Base-by-base conservation (phyloP, 2,888 invertebrate genomes). In the Drosophila rellima region DNA sequence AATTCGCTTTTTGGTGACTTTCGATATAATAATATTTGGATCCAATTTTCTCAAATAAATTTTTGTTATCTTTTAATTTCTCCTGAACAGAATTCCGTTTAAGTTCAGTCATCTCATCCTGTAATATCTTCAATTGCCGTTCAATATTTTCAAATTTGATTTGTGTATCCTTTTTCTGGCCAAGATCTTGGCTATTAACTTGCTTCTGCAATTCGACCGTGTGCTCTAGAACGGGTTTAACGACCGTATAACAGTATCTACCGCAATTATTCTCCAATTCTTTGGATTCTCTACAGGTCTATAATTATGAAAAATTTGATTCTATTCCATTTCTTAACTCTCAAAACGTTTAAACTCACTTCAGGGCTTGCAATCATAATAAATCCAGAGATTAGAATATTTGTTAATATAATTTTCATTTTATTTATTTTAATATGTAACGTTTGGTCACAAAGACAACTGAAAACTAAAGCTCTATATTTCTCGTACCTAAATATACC, bases 191-290 rank as follows among this genome's bases (percentile, higher is more conserved):
- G 4, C 6, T 4, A 35, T 33, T 44, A 0, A 54, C 10, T 29
- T 54, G 33, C 8, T 45, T 54, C 37, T 61, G 61, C 6, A 54
- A 26, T 11, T 7, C 15, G 10, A 15, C 35, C 2, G 37, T 44
- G 18, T 54, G 33, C 2, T 54, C 55, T 20, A 61, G 1, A 5
- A 61, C 8, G 3, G 37, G 54, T 10, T 55, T 61, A 6, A 61
- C 55, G 2, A 44, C 11, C 1, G 20, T 45, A 2, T 26, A 61
- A 17, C 61, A 65, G 17, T 51, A 65, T 7, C 23, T 45, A 35
- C 61, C 64, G 20, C 64, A 65, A 17, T 8, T 39, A 31, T 51
- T 23, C 3, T 52, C 64, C 61, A 52, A 8, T 7, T 26, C 5
- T 0, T 20, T 45, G 1, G 60, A 23, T 17, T 60, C 29, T 1